Evolutionary conservation across 2,888 invertebrate species (phyloP), one percentile per base, ranked within the genome.

Genomic region (Protonemura montana): DNA sequence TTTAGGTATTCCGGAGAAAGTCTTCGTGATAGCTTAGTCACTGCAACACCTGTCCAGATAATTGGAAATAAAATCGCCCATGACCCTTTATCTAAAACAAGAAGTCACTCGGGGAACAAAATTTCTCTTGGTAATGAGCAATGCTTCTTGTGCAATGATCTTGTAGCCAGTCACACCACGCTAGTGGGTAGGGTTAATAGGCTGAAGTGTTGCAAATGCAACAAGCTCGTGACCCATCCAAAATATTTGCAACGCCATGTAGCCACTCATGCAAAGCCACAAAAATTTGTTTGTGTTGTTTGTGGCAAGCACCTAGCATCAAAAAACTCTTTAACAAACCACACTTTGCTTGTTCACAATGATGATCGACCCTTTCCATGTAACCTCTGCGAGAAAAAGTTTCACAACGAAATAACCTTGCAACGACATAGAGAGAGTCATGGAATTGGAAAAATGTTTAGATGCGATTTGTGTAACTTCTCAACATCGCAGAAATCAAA

Each of bases 331-430:
- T 21, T 59, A 13, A 21, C 3, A 1, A 59, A 59, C 59, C 59
- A 59, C 59, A 59, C 59, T 13, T 16, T 59, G 91, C 93, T 59
- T 2, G 6, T 59, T 13, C 95, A 95, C 89, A 92, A 92, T 0
- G 92, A 93, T 6, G 92, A 92, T 25, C 92, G 91, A 85, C 90
- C 92, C 5, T 92, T 90, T 78, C 89, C 91, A 0, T 93, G 93
- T 88, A 90, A 90, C 13, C 90, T 92, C 0, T 93, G 93, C 86
- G 59, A 59, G 13, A 59, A 59, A 59, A 59, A 59, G 59, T 59
- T 59, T 59, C 59, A 59, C 59, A 59, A 3, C 59, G 59, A 59
- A 21, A 21, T 59, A 59, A 59, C 59, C 59, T 59, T 59, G 59
- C 59, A 59, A 13, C 59, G 59, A 21, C 59, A 59, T 21, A 3